Conservation (phyloP, 2,888 invertebrate species). For the Halictus ligatus region DNA sequence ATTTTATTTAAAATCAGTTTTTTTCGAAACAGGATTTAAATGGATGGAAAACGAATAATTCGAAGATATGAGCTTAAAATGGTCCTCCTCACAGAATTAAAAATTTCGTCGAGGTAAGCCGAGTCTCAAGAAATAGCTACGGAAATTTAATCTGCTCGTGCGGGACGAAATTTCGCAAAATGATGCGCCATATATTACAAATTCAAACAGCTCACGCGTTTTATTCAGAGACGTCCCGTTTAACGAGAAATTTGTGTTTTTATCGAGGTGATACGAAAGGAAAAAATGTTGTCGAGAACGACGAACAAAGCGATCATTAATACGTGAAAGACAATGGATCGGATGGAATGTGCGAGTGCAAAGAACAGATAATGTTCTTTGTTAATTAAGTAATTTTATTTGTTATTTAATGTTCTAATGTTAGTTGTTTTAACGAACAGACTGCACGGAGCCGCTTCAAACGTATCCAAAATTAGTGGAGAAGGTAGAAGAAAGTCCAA, state of each 20-base stretch:
- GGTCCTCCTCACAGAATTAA: neutral
- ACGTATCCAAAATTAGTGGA: neutral
- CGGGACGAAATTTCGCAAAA: neutral
- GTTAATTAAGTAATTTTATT: too few species aligned
- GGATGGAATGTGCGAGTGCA: neutral
- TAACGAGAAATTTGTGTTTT: neutral
- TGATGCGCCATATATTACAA: neutral
- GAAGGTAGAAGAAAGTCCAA: constrained; percentile 15
- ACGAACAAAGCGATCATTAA: neutral
- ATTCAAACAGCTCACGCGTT: neutral
- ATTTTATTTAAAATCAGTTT: neutral
- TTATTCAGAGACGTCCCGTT: neutral
- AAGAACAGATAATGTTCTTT: neutral
- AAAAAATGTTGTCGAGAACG: neutral
- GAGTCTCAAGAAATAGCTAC: neutral
- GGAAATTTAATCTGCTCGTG: neutral
- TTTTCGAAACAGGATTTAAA: neutral
- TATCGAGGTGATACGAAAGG: neutral
- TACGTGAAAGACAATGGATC: too few species aligned
- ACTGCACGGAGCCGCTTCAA: neutral
- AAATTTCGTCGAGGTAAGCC: neutral
- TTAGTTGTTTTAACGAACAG: neutral
- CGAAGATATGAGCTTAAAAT: neutral
- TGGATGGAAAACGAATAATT: neutral
- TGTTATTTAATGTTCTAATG: too few species aligned